Base-by-base conservation (phyloP, 2,113 vertebrate genomes). In the Guaruba guarouba region DNA sequence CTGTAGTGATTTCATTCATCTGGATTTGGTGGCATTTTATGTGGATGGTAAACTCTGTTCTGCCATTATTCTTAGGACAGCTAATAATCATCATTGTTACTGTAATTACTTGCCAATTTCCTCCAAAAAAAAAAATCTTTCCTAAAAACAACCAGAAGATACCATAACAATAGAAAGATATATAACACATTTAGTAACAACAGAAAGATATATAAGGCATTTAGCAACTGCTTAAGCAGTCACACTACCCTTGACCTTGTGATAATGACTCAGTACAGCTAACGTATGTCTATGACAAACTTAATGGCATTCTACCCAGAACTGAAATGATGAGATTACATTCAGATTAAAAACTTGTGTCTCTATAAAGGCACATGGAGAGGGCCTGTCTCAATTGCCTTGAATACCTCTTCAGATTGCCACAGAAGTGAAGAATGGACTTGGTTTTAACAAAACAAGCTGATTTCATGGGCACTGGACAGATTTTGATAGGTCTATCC, bases 51-150 rank as follows among this genome's bases (percentile, higher is more conserved):
- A 97, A 67, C 28, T 67, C 80, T 70, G n/a, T 67, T 90, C 68
- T 67, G 25, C 70, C 59, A 49, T 86, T 82, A 12, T n/a, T 77
- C 79, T 88, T 77, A 83, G 49, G 74, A 25, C 71, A 88, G 49
- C 46, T 88, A 92, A 92, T 80, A 48, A 78, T 67, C 17, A 49
- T 33, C 44, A 39, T 67, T 79, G 46, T 51, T 92, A 83, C 27
- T 83, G 48, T 48, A 95, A 93, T 71, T 96, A 92, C 92, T 95
- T 64, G 31, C 27, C 51, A 49, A 55, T 88, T 83, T 92, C 52
- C 55, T 41, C 3, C 41, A 6, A 3, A 41, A 41, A 41, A 39
- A 41, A 20, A 33, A 68, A 49, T 35, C 23, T 46, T 59, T 35
- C 35, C 20, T 39, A 67, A 63, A 91, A 74, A 74, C 55, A 78